Evolutionary conservation across 2,113 vertebrate species (phyloP).

Genomic region (Trogon melanurus): DNA sequence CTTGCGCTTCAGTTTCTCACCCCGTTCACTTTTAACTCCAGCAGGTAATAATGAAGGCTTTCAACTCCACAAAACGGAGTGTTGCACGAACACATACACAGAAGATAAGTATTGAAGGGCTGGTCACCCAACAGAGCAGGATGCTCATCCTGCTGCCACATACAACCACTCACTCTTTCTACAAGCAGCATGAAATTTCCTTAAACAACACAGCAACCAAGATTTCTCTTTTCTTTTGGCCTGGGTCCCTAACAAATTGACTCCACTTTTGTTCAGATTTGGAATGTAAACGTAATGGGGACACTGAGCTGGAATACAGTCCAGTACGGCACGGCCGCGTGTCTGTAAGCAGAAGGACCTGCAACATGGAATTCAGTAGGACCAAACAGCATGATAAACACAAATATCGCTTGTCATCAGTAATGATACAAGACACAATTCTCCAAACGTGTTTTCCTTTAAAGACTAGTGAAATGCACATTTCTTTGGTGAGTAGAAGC

Average conservation of each 20-base stretch:
- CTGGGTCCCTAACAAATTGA: neutral
- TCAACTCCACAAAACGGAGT: neutral
- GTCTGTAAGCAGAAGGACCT: neutral
- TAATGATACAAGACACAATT: neutral
- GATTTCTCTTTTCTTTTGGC: neutral
- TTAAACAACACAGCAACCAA: neutral
- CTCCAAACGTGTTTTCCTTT: neutral
- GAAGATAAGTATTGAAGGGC: neutral
- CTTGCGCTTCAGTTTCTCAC: neutral
- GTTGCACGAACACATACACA: neutral
- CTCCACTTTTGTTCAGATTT: neutral
- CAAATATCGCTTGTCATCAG: neutral
- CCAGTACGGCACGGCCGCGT: fast-evolving
- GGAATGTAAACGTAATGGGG: neutral
- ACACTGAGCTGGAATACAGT: neutral
- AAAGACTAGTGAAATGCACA: neutral
- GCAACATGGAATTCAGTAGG: neutral
- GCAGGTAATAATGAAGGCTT: neutral
- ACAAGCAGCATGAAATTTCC: neutral
- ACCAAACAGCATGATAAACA: neutral
- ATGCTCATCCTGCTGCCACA: neutral
- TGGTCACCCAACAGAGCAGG: neutral
- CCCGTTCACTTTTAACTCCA: neutral
- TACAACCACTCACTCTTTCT: neutral
- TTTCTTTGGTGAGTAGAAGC: neutral